These are phyloP conservation scores for Siniperca scherzeri DNA, from an alignment of 2,797 vertebrate species.

Conservation along the genomic window DNA sequence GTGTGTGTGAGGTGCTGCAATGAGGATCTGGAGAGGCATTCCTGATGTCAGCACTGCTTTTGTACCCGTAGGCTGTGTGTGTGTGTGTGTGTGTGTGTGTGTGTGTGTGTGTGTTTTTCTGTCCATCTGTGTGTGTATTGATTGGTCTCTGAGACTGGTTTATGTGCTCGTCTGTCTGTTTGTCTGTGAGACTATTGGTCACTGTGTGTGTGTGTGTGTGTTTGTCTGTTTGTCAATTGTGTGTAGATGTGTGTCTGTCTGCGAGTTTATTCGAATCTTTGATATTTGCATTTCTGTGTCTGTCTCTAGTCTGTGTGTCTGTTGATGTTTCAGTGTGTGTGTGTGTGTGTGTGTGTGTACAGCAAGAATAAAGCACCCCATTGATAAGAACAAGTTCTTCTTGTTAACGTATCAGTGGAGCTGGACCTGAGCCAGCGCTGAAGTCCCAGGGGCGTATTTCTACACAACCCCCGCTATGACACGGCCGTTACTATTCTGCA, in stretches of 20 bases:
- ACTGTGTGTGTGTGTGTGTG: conserved; percentile 41
- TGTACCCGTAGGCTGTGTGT: conserved; percentile 33
- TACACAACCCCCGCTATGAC: conserved; percentile 74
- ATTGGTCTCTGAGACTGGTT: conserved; percentile 27
- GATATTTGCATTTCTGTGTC: conserved; percentile 61
- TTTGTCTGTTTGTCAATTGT: conserved; percentile 38
- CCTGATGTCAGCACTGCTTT: conserved; percentile 67
- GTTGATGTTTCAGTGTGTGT: conserved; percentile 51
- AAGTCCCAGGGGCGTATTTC: conserved; percentile 76
- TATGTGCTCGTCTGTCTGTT: conserved; percentile 40
- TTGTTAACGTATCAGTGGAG: conserved; percentile 85
- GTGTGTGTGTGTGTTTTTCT: conserved; percentile 30
- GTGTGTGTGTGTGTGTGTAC: conserved; percentile 63
- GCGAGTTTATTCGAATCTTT: conserved; percentile 63
- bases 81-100: conserved; percentile 24
- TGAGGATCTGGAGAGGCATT: conserved; percentile 59
- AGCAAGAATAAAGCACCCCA: conserved; percentile 84
- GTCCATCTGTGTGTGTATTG: conserved; percentile 37
- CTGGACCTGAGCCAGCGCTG: conserved; percentile 75
- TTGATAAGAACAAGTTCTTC: conserved; percentile 90
- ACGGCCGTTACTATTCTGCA: conserved; percentile 67
- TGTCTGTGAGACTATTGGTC: conserved; percentile 34
- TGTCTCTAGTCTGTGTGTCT: conserved; percentile 30
- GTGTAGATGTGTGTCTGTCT: conserved; percentile 33
- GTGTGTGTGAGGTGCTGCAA: conserved; percentile 44